Evolutionary conservation across 2,113 vertebrate species (phyloP), one percentile per base, ranked within the genome.

Genomic region (Lucifuga dentata): DNA sequence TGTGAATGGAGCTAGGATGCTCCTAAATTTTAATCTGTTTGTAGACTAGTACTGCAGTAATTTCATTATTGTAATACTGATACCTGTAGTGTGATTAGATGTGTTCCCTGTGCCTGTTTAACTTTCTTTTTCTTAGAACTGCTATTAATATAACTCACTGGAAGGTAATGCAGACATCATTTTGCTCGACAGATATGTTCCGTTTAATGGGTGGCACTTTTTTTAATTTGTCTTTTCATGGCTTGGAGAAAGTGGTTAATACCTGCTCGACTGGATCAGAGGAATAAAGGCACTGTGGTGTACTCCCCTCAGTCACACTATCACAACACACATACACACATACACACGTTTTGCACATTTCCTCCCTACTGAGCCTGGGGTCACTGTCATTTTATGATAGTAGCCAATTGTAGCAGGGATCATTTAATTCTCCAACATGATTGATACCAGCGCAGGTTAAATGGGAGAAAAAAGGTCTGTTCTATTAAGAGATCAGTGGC

Each of bases 321-420:
- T 53, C 44, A 51, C 67, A 52, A 11, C n/a, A 51, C 16, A 80
- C 40, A 17, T 58, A 41, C 20, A 40, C 36, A 24, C 38, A 13
- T 17, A 19, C 11, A 33, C 62, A 52, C 41, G 49, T 52, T 68
- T n/a, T 59, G 19, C 73, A 63, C 65, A 29, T 53, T 29, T 23
- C 58, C 43, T 63, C 58, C 83, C 70, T 24, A 46, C 68, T 74
- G 66, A 51, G 78, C 88, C 82, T 61, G 90, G 55, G 96, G 96
- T 97, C 96, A 97, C 93, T 95, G 94, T 95, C 93, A 93, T 95
- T 91, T 98, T 97, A 95, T 96, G 95, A 95, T 95, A 94, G 95
- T 95, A 95, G 94, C 94, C 94, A 95, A 95, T 96, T 95, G 92
- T 92, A 95, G 94, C 94, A 93, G 95, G 85, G 95, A 95, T 98